phyloP scores from a whole-genome alignment of 1,140 invertebrate genomes.

The Papilio aristodemus region DNA sequence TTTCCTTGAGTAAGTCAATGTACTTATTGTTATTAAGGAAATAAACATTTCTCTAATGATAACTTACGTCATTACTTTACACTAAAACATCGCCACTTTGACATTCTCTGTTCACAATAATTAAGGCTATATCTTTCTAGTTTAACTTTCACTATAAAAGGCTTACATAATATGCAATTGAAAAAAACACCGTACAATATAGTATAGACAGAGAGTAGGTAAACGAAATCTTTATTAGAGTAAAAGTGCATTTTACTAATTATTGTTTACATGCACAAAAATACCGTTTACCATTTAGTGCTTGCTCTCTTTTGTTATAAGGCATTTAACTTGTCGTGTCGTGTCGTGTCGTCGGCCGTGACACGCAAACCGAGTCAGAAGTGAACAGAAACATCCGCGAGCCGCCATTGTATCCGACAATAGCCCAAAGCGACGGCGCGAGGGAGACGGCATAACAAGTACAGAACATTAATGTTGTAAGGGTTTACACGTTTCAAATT shows the following conservation, averaged over 20 bases:
- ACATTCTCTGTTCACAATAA: too few relatives aligned
- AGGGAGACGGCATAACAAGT: not conserved
- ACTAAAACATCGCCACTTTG: too few relatives aligned
- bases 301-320: constrained; percentile 3
- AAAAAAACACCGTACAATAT: too few relatives aligned
- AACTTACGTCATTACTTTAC: too few relatives aligned
- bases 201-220: too few relatives aligned
- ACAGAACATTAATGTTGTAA: not conserved
- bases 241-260: not conserved
- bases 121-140: too few relatives aligned
- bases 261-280: constrained; percentile 4
- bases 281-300: not conserved
- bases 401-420: not conserved
- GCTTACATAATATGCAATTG: too few relatives aligned
- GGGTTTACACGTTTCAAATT: not conserved
- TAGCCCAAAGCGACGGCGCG: not conserved
- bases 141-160: too few relatives aligned
- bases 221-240: not conserved
- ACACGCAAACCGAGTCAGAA: not conserved
- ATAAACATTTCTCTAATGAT: too few relatives aligned
- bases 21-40: too few relatives aligned
- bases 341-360: not conserved
- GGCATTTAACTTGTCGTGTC: not conserved
- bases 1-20: too few relatives aligned
- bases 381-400: not conserved